These are phyloP conservation scores for Mimas tiliae DNA, from an alignment of 2,888 invertebrate species.

Conservation along the genomic window DNA sequence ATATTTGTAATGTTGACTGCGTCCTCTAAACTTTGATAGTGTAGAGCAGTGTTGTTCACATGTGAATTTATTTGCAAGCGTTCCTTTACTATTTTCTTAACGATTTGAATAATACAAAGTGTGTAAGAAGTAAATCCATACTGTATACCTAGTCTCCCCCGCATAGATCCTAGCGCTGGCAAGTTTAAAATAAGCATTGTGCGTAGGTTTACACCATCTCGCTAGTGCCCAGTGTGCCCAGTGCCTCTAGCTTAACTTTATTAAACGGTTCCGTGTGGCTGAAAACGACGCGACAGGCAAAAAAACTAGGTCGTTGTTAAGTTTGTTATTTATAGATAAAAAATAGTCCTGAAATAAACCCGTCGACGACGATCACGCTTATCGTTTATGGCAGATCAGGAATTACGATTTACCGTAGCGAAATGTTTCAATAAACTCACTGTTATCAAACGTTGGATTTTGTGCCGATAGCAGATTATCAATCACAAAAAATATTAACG, in stretches of 20 bases:
- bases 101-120: neutral
- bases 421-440: neutral
- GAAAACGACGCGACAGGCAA: slow-evolving; percentile 15
- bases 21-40: neutral
- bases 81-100: neutral
- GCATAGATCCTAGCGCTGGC: slow-evolving; percentile 4
- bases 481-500: slow-evolving; percentile 5
- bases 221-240: neutral
- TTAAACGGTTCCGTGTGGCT: slow-evolving; percentile 20
- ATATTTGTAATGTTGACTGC: neutral
- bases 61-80: neutral
- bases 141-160: slow-evolving; percentile 14
- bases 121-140: no score
- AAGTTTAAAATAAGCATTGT: slow-evolving; percentile 26
- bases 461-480: neutral
- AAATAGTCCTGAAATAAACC: slow-evolving; percentile 33
- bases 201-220: slow-evolving; percentile 6
- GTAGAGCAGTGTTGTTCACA: neutral
- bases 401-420: neutral
- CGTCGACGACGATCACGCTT: slow-evolving; percentile 22
- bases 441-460: slow-evolving; percentile 1
- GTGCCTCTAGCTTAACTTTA: slow-evolving; percentile 18
- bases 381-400: neutral
- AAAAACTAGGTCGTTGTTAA: slow-evolving; percentile 41
- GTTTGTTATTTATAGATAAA: slow-evolving; percentile 38